Base-by-base conservation (phyloP, 2,888 invertebrate species). In the Brenthis daphne region DNA sequence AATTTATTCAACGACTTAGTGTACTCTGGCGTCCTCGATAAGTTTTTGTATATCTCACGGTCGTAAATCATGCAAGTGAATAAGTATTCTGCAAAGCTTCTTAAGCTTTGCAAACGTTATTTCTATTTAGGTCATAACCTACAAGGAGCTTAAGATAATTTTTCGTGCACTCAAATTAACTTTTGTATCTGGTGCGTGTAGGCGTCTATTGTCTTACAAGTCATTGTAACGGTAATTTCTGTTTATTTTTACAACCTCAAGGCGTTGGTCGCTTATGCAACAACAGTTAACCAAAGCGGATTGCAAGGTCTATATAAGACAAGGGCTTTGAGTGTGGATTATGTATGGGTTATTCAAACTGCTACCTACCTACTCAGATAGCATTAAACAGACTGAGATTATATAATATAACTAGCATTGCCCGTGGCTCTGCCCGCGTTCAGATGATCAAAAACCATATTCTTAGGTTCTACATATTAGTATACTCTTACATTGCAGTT, bases 151-250 rank as follows among this genome's bases (percentile, higher is more conserved):
- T 56, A 56, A 67, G 56, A 51, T 61, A 37, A 53, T 61, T 61
- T 68, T 57, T 63, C 14, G 29, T 53, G 29, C 29, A 68, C 24
- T 33, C 51, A 47, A 24, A 24, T n/a, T n/a, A 50, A 29, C n/a
- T 24, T 2, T 29, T 12, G 24, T 64, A 64, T 57, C 53, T 29
- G 29, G 54, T 51, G 29, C 43, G 63, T 64, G 70, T 70, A 50
- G 70, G 70, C 56, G 68, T 54, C 60, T 61, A 70, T 70, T 70
- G 65, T 71, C 64, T 71, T 61, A 64, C 47, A 54, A 50, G 43
- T 33, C 43, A 33, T 11, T 63, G 51, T 71, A 71, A 68, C 70
- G 65, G 70, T 60, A 65, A 14, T 61, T 61, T 63, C 56, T 43
- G 60, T 65, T 55, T 57, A 57, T 57, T 65, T 69, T 65, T 57